These are phyloP conservation scores for Hemithea aestivaria DNA, from an alignment of 2,888 invertebrate genomes.

Conservation along the genomic window DNA sequence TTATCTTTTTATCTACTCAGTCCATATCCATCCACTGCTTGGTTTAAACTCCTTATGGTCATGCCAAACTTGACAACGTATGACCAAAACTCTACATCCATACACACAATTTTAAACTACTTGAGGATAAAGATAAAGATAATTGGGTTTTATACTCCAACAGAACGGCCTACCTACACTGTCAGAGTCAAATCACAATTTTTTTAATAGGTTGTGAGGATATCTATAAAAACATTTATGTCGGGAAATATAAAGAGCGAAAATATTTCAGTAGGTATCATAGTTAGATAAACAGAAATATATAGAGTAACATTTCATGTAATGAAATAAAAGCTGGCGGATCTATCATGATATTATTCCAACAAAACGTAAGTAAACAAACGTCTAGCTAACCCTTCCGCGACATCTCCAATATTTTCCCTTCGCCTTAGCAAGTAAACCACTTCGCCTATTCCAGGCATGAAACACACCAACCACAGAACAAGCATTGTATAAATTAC, in stretches of 20 bases:
- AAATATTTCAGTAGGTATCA: constrained; percentile 3
- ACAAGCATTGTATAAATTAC: constrained; percentile 54
- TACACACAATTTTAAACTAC: no score
- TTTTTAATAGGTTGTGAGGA: no score
- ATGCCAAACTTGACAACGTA: no score
- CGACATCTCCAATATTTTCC: constrained; percentile 81
- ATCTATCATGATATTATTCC: constrained; percentile 33
- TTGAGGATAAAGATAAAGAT: no score
- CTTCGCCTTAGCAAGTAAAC: constrained; percentile 83
- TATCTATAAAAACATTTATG: no score
- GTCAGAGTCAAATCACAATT: no score
- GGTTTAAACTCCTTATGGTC: no score
- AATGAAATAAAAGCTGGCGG: constrained; percentile 32
- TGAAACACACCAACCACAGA: constrained; percentile 68
- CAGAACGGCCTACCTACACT: no score
- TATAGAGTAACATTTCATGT: constrained; percentile 21
- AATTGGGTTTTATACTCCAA: no score
- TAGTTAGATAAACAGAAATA: constrained; percentile 14
- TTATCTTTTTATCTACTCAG: no score
- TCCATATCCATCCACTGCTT: no score
- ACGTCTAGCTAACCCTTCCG: constrained; percentile 58
- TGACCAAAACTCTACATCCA: no score
- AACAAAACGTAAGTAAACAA: constrained; percentile 31
- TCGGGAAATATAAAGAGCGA: neutral
- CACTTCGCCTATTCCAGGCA: constrained; percentile 79